Evolutionary conservation across 1,140 invertebrate species (phyloP).

Genomic region (Drosophila truncata): DNA sequence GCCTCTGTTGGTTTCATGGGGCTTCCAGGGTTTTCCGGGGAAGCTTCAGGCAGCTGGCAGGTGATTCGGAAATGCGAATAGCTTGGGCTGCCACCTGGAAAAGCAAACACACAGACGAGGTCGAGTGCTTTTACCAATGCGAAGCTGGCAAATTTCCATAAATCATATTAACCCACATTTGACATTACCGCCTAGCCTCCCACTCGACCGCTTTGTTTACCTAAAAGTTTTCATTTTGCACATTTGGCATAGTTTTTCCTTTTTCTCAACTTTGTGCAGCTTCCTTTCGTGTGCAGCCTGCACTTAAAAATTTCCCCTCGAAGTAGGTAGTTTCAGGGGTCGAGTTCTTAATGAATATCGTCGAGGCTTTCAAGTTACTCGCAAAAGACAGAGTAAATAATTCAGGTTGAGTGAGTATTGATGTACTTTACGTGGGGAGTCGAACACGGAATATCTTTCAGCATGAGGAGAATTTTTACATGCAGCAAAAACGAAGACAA

Average conservation of each 20-base stretch:
- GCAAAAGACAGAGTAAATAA: conserved; percentile 21
- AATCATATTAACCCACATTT: conserved; percentile 77
- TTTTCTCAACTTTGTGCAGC: conserved; percentile 17
- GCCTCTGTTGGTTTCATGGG: not conserved
- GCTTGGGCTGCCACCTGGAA: conserved; percentile 43
- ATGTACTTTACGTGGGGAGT: conserved; percentile 7
- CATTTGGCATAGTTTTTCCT: conserved; percentile 53
- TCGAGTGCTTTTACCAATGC: conserved; percentile 58
- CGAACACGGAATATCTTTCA: conserved; percentile 22
- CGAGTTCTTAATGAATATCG: conserved; percentile 25
- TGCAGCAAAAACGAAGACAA: not conserved
- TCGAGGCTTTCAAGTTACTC: conserved; percentile 15
- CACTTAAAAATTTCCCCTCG: conserved; percentile 30
- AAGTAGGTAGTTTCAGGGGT: conserved; percentile 24
- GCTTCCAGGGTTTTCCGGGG: not conserved
- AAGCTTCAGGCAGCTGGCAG: conserved; percentile 12
- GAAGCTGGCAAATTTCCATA: conserved; percentile 73
- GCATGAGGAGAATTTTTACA: not conserved
- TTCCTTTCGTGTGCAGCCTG: conserved; percentile 24
- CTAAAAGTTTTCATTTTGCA: conserved; percentile 56
- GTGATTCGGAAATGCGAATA: conserved; percentile 42
- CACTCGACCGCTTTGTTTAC: conserved; percentile 29
- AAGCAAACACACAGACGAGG: conserved; percentile 48
- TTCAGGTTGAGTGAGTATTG: conserved; percentile 39
- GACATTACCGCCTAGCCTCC: conserved; percentile 36